Evolutionary conservation across 2,888 invertebrate species (phyloP).

Genomic region (Chironomus tentans): DNA sequence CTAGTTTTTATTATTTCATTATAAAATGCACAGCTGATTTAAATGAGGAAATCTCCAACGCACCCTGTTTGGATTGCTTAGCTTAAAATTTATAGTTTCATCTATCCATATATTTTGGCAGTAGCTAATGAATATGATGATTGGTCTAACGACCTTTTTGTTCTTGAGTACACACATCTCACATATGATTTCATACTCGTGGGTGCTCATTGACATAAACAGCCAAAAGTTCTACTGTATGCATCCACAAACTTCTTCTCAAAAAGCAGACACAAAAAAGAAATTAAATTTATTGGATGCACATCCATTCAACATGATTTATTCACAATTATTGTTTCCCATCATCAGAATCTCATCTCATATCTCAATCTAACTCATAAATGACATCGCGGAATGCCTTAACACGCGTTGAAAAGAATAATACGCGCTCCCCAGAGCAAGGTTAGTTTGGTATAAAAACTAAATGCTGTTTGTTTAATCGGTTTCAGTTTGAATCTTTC

Average conservation of each 20-base stretch:
- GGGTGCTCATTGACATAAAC: not conserved
- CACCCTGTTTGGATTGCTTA: not conserved
- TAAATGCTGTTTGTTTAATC: slow-evolving; percentile 26
- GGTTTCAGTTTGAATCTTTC: slow-evolving; percentile 20
- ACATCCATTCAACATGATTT: not conserved
- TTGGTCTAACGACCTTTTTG: slow-evolving; percentile 6
- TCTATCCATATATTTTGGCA: not conserved
- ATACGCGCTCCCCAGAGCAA: slow-evolving; percentile 15
- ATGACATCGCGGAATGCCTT: not conserved
- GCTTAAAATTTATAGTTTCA: slow-evolving; percentile 11
- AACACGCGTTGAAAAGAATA: slow-evolving; percentile 16
- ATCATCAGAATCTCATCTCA: not conserved
- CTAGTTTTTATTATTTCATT: not conserved
- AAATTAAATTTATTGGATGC: not conserved
- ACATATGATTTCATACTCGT: not conserved
- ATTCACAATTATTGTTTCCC: not conserved
- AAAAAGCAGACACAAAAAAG: no score
- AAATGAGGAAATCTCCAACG: slow-evolving; percentile 18
- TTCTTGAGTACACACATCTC: not conserved
- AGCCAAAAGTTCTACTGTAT: not conserved
- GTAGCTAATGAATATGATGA: not conserved
- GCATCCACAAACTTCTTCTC: not conserved
- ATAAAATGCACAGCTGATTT: not conserved
- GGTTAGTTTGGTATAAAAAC: slow-evolving; percentile 26
- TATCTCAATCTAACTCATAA: not conserved